Evolutionary conservation across 2,888 invertebrate species (phyloP), one percentile per base, ranked within the genome.

Genomic region (Chrysolina haemoptera): DNA sequence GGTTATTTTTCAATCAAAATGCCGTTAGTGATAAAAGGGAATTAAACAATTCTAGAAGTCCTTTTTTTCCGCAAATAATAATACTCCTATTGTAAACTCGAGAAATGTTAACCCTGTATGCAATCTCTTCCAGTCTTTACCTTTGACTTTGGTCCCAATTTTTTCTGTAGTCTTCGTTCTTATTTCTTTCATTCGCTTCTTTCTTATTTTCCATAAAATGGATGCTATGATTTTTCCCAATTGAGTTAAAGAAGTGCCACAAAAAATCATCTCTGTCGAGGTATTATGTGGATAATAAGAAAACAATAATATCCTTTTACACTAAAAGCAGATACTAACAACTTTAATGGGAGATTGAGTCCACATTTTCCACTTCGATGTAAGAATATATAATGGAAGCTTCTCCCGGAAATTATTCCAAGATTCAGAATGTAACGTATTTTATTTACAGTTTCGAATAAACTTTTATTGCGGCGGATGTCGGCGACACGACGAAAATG

Each of bases 391-490:
- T 27, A 14, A 59, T 9, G n/a, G 18, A 59, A 22, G 35, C 35
- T n/a, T 4, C 59, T 59, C 2, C 10, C n/a, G 59, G n/a, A 27
- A 59, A 59, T 59, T n/a, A 59, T 59, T 35, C 16, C 16, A 59
- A n/a, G n/a, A 59, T n/a, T 59, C 59, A 4, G 35, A 59, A 35
- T 35, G 18, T 53, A 20, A 53, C 18, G 20, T 46, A 22, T 65
- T 46, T 27, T 50, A 48, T 22, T 65, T 50, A n/a, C 35, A 16
- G 48, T 50, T 48, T 18, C 35, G 35, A 35, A 27, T 66, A 66
- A 50, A 66, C 14, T 66, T 50, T 50, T 50, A 66, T 66, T 66
- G n/a, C 27, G n/a, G n/a, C 35, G 18, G n/a, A 4, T 53, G 20
- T 18, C 22, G 50, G n/a, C 14, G 27, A 35, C 22, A 27, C 16